Conservation (phyloP, 23 tunicate species). For the Clavelina lepadiformis region DNA sequence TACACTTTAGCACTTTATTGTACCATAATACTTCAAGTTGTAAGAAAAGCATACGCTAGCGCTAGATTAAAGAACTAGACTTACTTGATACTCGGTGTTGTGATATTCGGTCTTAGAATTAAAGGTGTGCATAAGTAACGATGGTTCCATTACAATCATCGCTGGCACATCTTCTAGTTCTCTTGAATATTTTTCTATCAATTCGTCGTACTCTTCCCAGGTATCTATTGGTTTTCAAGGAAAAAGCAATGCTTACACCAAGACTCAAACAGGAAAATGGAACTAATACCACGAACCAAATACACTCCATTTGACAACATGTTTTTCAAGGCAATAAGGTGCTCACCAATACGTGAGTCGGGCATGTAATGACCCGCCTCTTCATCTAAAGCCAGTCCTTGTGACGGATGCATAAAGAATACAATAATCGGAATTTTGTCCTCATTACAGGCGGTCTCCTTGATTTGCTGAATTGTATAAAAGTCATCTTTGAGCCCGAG, state of each 20-base stretch:
- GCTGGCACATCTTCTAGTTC: constrained; percentile 82
- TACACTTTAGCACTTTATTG: too few relatives aligned
- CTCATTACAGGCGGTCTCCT: constrained; percentile 82
- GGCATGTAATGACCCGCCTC: constrained; percentile 97
- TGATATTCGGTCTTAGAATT: constrained; percentile 85
- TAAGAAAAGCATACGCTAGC: neutral
- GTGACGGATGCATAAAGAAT: constrained; percentile 74
- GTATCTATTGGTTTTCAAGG: constrained; percentile 39
- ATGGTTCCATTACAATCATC: constrained; percentile 90
- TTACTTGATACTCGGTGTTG: constrained; percentile 87
- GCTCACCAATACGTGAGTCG: constrained; percentile 66
- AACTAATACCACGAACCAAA: neutral
- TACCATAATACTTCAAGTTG: neutral
- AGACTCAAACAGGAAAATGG: neutral
- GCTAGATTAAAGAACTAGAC: neutral
- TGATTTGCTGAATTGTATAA: constrained; percentile 93
- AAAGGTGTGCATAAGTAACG: constrained; percentile 98
- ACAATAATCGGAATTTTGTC: constrained; percentile 84
- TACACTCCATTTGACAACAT: too few relatives aligned
- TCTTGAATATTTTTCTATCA: constrained; percentile 67
- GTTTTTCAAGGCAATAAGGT: too few relatives aligned
- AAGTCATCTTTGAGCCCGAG: constrained; percentile 95
- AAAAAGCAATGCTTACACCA: constrained; percentile 6
- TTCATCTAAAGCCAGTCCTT: constrained; percentile 75
- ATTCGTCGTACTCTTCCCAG: constrained; percentile 97